Conservation (phyloP, 2,113 vertebrate genomes). For the Anser cygnoides region DNA sequence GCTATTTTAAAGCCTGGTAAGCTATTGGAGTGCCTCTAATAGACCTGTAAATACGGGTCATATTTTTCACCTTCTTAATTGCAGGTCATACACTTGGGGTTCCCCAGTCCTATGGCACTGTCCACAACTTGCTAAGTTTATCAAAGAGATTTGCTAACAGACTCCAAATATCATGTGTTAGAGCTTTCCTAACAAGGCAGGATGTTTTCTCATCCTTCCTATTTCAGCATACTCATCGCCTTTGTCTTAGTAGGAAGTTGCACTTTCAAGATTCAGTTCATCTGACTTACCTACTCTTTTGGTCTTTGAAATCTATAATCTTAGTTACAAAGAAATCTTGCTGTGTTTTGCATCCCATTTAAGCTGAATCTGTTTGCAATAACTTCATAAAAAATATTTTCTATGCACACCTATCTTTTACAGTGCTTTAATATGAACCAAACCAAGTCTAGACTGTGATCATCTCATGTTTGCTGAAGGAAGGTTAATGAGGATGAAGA, state of each 20-base stretch:
- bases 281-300: neutral
- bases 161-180: neutral
- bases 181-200: neutral
- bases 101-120: neutral
- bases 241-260: neutral
- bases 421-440: neutral
- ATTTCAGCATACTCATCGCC: neutral
- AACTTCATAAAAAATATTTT: neutral
- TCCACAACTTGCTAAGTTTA: neutral
- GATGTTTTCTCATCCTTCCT: neutral
- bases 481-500: neutral
- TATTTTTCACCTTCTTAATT: conserved; percentile 40
- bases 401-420: neutral
- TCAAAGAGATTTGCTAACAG: neutral
- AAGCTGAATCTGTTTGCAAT: neutral
- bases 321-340: neutral
- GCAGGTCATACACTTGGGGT: conserved; percentile 18
- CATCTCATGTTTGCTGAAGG: neutral
- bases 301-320: neutral
- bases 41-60: conserved; percentile 37
- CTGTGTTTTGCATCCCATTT: neutral
- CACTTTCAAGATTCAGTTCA: neutral
- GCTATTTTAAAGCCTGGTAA: conserved; percentile 38
- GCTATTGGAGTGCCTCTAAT: conserved; percentile 46
- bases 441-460: neutral